Conservation (phyloP, 1,140 invertebrate species). For the Spodoptera frugiperda region DNA sequence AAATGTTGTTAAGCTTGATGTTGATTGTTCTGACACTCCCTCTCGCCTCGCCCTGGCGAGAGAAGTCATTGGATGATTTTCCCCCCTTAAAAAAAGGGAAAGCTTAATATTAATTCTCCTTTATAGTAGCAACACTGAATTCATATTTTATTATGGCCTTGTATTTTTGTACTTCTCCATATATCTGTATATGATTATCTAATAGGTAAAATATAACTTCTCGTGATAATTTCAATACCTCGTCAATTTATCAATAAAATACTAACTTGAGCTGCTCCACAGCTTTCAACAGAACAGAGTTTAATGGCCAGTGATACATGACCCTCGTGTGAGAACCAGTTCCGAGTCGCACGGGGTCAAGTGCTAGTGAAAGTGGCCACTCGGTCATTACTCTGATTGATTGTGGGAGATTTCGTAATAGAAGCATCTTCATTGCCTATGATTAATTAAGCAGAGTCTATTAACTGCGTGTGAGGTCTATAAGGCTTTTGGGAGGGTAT, state of each 20-base stretch:
- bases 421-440: not conserved
- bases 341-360: constrained; percentile 34
- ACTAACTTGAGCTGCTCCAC: not conserved
- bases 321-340: constrained; percentile 30
- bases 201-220: too few species aligned
- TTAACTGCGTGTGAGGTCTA: not conserved
- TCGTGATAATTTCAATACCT: too few species aligned
- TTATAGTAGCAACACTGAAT: too few species aligned
- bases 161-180: too few species aligned
- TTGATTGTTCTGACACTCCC: not conserved
- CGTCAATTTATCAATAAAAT: not conserved
- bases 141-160: too few species aligned
- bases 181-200: too few species aligned
- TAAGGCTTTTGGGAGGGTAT: too few species aligned
- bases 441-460: constrained; percentile 3
- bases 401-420: constrained; percentile 7
- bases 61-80: too few species aligned
- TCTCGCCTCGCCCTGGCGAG: too few species aligned
- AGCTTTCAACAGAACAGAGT: not conserved
- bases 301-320: constrained; percentile 12
- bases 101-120: too few species aligned
- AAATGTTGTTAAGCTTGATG: too few species aligned
- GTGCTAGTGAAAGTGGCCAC: constrained; percentile 37
- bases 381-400: constrained; percentile 32
- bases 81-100: too few species aligned